Evolutionary conservation across 1,140 invertebrate species (phyloP).

Genomic region (Micrasema longulum): DNA sequence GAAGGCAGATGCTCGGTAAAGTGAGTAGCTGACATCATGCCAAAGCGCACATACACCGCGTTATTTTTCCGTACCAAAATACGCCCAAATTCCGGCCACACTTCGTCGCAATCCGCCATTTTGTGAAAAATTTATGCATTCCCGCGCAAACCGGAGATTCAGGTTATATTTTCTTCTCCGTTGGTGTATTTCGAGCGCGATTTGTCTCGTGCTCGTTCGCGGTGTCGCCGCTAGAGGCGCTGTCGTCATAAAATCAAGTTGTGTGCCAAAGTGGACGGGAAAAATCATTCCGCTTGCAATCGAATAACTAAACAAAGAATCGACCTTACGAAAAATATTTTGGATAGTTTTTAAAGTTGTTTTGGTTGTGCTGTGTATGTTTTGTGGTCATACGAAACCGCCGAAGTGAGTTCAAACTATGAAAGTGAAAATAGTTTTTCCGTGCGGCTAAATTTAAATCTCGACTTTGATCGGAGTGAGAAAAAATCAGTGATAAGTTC

Average conservation of each 20-base stretch:
- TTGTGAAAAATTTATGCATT: too few species aligned
- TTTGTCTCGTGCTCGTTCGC: constrained; percentile 4
- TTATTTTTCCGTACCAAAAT: too few species aligned
- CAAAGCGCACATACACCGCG: too few species aligned
- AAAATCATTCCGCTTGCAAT: constrained; percentile 15
- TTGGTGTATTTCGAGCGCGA: constrained; percentile 17
- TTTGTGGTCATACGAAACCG: background rate
- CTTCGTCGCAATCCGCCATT: too few species aligned
- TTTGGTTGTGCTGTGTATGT: background rate
- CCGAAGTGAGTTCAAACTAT: constrained; percentile 2
- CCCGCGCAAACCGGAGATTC: background rate
- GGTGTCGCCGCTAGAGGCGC: constrained; percentile 28
- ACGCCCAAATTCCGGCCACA: too few species aligned
- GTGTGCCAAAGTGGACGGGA: constrained; percentile 16
- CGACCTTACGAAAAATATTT: constrained; percentile 25
- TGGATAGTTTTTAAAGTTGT: constrained; percentile 22
- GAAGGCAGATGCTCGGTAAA: too few species aligned
- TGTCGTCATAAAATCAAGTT: background rate
- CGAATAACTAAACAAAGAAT: constrained; percentile 25
- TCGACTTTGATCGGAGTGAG: constrained; percentile 18
- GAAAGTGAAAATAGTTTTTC: constrained; percentile 37
- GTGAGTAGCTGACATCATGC: too few species aligned
- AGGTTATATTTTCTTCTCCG: too few species aligned
- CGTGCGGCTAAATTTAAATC: constrained; percentile 39
- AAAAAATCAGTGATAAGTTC: constrained; percentile 21